A percentile compares a stretch with the other conserved stretches of the same genome.
Evolutionary conservation across 2,797 vertebrate species (phyloP).

Genomic region (Myotis myotis): DNA sequence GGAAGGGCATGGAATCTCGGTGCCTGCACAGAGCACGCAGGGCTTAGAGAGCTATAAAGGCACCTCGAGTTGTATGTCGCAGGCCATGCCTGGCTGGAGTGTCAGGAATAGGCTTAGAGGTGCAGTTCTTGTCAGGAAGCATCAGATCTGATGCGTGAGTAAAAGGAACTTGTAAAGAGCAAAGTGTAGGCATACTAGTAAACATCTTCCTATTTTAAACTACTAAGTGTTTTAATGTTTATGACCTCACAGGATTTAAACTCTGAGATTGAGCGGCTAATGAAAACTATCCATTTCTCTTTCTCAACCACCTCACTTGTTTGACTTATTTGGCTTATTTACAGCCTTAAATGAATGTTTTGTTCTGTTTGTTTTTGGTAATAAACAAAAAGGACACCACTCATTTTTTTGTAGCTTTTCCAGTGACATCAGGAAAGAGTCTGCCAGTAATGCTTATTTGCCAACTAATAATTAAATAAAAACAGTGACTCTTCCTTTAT

Average conservation of each 20-base stretch:
- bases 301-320: neutral
- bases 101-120: neutral
- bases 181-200: neutral
- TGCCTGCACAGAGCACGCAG: neutral
- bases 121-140: neutral
- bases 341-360: constrained; percentile 45
- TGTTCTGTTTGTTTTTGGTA: constrained; percentile 8
- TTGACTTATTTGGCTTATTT: constrained; percentile 68
- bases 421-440: constrained; percentile 74
- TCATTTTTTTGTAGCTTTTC: constrained; percentile 70
- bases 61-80: no score
- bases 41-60: neutral
- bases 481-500: constrained; percentile 73
- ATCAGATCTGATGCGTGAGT: neutral
- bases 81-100: neutral
- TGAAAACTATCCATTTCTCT: neutral
- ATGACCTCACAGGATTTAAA: neutral
- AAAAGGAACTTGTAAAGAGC: neutral
- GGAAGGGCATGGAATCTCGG: neutral
- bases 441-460: constrained; percentile 69
- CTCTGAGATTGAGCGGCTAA: neutral
- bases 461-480: constrained; percentile 75
- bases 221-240: neutral
- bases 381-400: constrained; percentile 42
- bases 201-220: neutral